These are phyloP conservation scores for Tychaedon coryphoeus DNA, from an alignment of 2,113 vertebrate genomes.

Conservation along the genomic window DNA sequence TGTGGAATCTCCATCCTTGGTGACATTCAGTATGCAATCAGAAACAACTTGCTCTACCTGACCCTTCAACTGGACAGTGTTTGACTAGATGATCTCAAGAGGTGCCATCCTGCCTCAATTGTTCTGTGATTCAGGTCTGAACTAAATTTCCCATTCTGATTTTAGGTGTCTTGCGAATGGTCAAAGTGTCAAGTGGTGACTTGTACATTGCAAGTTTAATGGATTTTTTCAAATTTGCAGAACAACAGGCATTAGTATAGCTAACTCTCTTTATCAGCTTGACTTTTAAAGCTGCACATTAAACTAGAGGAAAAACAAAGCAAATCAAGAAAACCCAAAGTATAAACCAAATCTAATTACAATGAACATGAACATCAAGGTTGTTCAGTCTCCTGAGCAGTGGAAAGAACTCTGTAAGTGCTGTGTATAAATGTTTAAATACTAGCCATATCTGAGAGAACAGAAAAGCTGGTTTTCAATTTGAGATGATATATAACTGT, in stretches of 20 bases:
- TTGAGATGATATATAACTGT: not conserved
- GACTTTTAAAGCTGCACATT: not conserved
- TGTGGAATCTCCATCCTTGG: not conserved
- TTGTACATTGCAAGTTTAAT: not conserved
- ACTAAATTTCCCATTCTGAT: not conserved
- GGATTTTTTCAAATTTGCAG: not conserved
- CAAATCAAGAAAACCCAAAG: not conserved
- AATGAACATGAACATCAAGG: not conserved
- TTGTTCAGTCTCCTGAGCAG: not conserved
- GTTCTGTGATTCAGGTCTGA: not conserved
- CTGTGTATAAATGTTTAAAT: constrained; percentile 4
- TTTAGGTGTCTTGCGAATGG: not conserved
- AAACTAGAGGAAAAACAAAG: not conserved
- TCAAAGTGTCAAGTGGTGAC: not conserved
- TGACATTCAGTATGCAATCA: not conserved
- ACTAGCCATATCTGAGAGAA: not conserved
- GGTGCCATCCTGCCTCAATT: not conserved
- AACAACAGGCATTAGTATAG: not conserved
- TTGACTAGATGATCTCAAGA: not conserved
- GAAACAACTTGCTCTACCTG: not conserved
- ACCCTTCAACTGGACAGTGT: not conserved
- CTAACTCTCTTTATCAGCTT: not conserved
- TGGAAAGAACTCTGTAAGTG: not conserved
- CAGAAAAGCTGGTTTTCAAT: not conserved
- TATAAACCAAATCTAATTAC: not conserved